Percentiles rank a stretch among this genome's conserved stretches.
Evolutionary conservation across 2,797 vertebrate species (phyloP).

Genomic region (Triplophysa yarkandensis): DNA sequence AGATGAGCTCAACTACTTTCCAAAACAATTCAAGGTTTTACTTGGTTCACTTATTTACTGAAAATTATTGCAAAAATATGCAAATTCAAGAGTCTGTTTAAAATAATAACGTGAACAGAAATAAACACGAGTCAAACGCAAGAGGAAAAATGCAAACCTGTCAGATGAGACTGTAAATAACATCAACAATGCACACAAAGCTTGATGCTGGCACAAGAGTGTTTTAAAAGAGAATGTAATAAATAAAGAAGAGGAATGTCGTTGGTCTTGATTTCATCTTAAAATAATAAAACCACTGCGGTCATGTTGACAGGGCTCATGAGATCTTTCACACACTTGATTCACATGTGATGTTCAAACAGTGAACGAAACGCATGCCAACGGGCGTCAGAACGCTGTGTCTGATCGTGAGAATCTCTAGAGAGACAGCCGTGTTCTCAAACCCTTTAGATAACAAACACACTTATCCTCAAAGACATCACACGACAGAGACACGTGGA

Average conservation of each 20-base stretch:
- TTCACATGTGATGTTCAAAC: neutral
- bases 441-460: neutral
- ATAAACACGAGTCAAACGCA: no score
- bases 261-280: neutral
- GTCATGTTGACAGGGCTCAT: conserved; percentile 8
- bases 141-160: no score
- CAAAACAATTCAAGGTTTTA: no score
- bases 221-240: neutral
- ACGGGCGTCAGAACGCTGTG: neutral
- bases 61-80: no score
- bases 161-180: neutral
- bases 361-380: conserved; percentile 3
- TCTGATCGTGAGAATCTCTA: neutral
- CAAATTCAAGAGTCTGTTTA: no score
- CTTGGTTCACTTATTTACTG: no score
- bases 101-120: no score
- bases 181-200: neutral
- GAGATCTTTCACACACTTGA: neutral
- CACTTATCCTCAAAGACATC: conserved; percentile 32
- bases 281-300: neutral
- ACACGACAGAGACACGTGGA: neutral
- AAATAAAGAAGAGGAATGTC: conserved; percentile 14
- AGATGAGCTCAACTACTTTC: no score
- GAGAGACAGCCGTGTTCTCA: neutral
- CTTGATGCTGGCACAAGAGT: neutral